These are phyloP conservation scores for Thalassophryne amazonica DNA, from an alignment of 2,797 vertebrate species.

Conservation along the genomic window DNA sequence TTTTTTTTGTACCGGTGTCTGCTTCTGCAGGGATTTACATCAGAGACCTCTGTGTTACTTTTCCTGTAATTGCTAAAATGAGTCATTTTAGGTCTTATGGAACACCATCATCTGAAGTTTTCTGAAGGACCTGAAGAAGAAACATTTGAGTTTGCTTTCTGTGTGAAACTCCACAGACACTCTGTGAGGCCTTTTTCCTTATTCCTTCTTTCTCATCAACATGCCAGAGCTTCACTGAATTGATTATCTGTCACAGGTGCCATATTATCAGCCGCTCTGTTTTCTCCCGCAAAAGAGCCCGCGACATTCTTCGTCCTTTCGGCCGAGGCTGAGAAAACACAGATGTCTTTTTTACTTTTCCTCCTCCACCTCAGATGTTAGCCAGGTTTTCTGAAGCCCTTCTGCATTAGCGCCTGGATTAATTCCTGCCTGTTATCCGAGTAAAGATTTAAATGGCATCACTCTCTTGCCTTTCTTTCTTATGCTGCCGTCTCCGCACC, in stretches of 20 bases:
- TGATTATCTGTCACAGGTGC: slow-evolving; percentile 46
- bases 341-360: slow-evolving; percentile 39
- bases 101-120: slow-evolving; percentile 43
- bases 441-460: slow-evolving; percentile 52
- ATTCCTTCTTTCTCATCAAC: slow-evolving; percentile 44
- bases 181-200: slow-evolving; percentile 42
- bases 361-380: slow-evolving; percentile 39
- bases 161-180: slow-evolving; percentile 49
- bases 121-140: slow-evolving; percentile 35
- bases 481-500: slow-evolving; percentile 48
- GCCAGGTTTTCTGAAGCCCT: slow-evolving; percentile 38
- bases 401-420: slow-evolving; percentile 64
- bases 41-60: slow-evolving; percentile 18
- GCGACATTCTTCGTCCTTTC: slow-evolving; percentile 34
- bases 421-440: slow-evolving; percentile 70
- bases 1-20: slow-evolving; percentile 10
- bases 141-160: slow-evolving; percentile 36
- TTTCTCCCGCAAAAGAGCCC: slow-evolving; percentile 10
- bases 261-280: slow-evolving; percentile 22
- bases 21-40: slow-evolving; percentile 26
- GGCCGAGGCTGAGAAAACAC: slow-evolving; percentile 16
- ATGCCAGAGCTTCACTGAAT: slow-evolving; percentile 36
- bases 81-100: slow-evolving; percentile 31
- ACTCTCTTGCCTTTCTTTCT: slow-evolving; percentile 35
- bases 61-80: slow-evolving; percentile 18